Conservation (phyloP, 2,797 vertebrate species). For the Chelidonichthys spinosus region DNA sequence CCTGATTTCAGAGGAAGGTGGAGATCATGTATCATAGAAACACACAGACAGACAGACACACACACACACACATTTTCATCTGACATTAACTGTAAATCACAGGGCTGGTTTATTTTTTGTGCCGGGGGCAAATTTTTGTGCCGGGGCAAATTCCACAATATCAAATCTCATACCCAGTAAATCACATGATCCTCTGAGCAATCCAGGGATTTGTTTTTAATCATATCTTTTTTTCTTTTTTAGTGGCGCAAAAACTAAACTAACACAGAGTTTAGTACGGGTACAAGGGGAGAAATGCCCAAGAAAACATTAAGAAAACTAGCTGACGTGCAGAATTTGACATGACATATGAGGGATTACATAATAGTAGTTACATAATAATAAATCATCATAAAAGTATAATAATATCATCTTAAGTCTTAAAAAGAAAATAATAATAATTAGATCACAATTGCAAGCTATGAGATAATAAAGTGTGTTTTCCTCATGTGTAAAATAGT, state of each 20-base stretch:
- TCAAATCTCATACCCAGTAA: not conserved
- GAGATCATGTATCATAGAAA: constrained; percentile 25
- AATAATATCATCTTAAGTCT: too few relatives aligned
- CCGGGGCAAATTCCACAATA: constrained; percentile 10
- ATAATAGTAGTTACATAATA: too few relatives aligned
- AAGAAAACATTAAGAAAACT: too few relatives aligned
- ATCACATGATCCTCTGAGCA: not conserved
- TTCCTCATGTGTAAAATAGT: too few relatives aligned
- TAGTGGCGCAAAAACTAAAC: not conserved
- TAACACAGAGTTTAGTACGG: too few relatives aligned
- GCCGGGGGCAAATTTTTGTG: too few relatives aligned
- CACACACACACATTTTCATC: too few relatives aligned
- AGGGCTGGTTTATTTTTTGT: not conserved
- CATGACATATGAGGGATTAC: too few relatives aligned
- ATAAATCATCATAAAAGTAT: too few relatives aligned
- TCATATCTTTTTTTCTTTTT: not conserved
- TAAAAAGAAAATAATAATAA: not conserved
- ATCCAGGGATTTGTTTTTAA: not conserved
- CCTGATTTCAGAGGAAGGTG: constrained; percentile 12
- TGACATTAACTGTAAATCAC: not conserved
- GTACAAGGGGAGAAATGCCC: too few relatives aligned
- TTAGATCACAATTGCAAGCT: not conserved
- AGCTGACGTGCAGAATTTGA: too few relatives aligned
- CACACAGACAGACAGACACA: not conserved
- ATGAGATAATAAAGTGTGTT: not conserved